Conservation (phyloP, 2,888 invertebrate genomes). For the Caenorhabditis drosophilae region DNA sequence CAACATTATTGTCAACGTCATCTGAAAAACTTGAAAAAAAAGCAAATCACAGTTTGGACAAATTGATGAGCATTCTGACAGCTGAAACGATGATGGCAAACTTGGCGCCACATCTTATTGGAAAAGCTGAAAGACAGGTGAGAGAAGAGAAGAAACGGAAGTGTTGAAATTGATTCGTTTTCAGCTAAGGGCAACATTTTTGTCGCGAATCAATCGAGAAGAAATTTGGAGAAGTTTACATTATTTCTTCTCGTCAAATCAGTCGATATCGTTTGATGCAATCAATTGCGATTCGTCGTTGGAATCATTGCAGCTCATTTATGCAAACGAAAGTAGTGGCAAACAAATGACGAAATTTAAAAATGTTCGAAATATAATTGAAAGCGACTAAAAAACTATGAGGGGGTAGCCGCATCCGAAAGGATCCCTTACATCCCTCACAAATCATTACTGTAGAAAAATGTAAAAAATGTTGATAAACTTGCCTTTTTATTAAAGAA, state of each 20-base stretch:
- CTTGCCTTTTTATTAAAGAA: no score
- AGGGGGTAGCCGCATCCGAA: no score
- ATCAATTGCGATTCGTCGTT: no score
- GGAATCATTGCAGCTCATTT: background rate
- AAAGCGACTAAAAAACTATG: no score
- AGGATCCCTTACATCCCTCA: no score
- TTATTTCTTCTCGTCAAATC: conserved; percentile 57
- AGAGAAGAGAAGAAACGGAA: background rate
- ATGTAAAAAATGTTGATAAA: no score
- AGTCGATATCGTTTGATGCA: no score
- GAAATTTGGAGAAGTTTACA: conserved; percentile 55
- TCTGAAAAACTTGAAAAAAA: conserved; percentile 11
- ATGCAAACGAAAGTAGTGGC: background rate
- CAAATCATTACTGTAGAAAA: no score
- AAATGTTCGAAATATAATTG: no score
- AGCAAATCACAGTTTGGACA: conserved; percentile 46
- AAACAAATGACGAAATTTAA: conserved; percentile 4
- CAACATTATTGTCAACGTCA: conserved; percentile 11
- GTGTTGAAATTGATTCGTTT: conserved; percentile 5
- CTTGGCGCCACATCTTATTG: conserved; percentile 50
- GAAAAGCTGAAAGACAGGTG: conserved; percentile 60
- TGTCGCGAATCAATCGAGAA: conserved; percentile 55
- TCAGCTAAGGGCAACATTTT: conserved; percentile 64
- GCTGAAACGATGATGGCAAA: conserved; percentile 62
- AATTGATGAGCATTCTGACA: conserved; percentile 54